Base-by-base conservation (phyloP, 1,140 invertebrate genomes). In the Chionoecetes opilio region DNA sequence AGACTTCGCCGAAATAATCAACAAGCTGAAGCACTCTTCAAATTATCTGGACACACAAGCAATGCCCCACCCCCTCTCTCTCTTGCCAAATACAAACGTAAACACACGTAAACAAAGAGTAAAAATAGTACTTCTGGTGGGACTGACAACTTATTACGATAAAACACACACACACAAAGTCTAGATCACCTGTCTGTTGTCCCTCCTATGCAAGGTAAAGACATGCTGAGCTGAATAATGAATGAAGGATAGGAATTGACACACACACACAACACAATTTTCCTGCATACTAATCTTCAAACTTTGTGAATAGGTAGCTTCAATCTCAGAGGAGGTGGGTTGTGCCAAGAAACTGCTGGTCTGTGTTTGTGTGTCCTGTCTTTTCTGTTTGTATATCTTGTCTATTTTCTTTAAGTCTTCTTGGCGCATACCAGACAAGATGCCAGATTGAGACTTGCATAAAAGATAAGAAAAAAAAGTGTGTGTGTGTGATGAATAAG, bases 251-350 rank as follows among this genome's bases (percentile, higher is more conserved):
- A n/a, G n/a, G n/a, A n/a, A n/a, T n/a, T n/a, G n/a, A n/a, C n/a
- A 75, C 63, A 75, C 63, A 75, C 63, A 75, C 21, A n/a, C 63
- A 75, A 17, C 63, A 75, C 63, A 8, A n/a, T 75, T n/a, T 75
- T 75, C 63, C 26, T 17, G 63, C n/a, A 26, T 21, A 75, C 63
- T 75, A 17, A 75, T 75, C 63, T n/a, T 75, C 63, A 75, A 75
- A 75, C 63, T 75, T 75, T 75, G 63, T 75, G 63, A 75, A 75
- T 75, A 75, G 63, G 63, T 75, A 75, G n/a, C 63, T 26, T n/a
- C 63, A 75, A n/a, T 5, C n/a, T n/a, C 46, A 1, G 63, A 8
- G 63, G 26, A 17, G 63, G 63, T 21, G 26, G 6, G 63, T 21
- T 21, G 63, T 75, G 26, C 46, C 46, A 14, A 41, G 38, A 14